Base-by-base conservation (phyloP, 2,888 invertebrate genomes). In the Ophion ventricosus region DNA sequence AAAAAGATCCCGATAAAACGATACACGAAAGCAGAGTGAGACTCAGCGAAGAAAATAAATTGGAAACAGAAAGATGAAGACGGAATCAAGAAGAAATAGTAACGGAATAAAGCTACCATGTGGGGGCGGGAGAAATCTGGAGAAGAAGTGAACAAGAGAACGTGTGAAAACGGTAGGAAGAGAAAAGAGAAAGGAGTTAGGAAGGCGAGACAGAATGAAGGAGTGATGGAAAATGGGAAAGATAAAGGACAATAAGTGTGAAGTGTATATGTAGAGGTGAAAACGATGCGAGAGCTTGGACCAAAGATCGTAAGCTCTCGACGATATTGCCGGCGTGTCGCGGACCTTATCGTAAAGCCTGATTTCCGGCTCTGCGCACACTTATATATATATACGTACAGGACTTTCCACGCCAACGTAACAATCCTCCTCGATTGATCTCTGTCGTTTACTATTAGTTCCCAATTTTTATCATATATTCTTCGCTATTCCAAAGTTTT, bases 311-410 rank as follows among this genome's bases (percentile, higher is more conserved):
- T 86, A 86, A 86, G 83, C 86, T 86, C 86, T 86, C 83, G 86
- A 85, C 85, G 86, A 86, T 86, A 86, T 86, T 86, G 85, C 83
- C 74, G 43, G 63, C 80, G 75, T 85, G 86, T 83, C 83, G 82
- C 77, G 78, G 43, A 83, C 81, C 83, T 86, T 86, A 86, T 86
- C 86, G 85, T 86, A 84, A 86, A 86, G 83, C 85, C 85, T 84
- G 81, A 86, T 86, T 85, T 86, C 82, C 57, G 67, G 69, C 80
- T 79, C 76, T 66, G 67, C 75, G 29, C 70, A 70, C 61, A 70
- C 59, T 54, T 35, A 10, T n/a, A 40, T 29, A 59, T 43, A 43
- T 10, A 40, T 25, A 49, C n/a, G 69, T 25, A 66, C 49, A 4
- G 25, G 54, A 49, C 40, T n/a, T 76, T 76, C 76, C 26, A 57